Evolutionary conservation across 1,140 invertebrate species (phyloP).

Genomic region (Papilio dardanus): DNA sequence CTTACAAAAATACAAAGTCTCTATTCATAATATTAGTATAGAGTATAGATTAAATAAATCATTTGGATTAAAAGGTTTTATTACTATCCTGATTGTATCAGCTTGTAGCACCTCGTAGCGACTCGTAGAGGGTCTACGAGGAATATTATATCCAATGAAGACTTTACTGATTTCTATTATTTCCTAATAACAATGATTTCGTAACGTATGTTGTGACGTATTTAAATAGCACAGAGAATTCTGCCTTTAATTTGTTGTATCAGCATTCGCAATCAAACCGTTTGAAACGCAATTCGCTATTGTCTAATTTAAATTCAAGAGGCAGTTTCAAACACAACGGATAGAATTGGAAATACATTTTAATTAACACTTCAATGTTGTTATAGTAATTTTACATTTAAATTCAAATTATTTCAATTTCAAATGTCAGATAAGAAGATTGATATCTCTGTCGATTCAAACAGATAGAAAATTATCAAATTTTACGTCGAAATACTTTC

Average conservation of each 20-base stretch:
- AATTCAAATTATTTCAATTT: too few species aligned
- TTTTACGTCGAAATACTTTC: too few species aligned
- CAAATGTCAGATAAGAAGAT: too few species aligned
- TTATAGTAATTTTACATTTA: too few species aligned
- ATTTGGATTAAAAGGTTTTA: too few species aligned
- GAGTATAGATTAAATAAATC: too few species aligned
- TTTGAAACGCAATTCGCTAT: background rate
- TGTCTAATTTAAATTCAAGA: conserved; percentile 16
- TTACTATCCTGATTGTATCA: too few species aligned
- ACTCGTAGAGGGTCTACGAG: background rate
- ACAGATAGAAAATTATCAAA: too few species aligned
- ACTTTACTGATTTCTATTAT: too few species aligned
- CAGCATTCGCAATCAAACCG: background rate
- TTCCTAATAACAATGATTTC: background rate
- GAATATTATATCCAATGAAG: background rate
- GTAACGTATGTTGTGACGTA: background rate
- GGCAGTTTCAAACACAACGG: background rate
- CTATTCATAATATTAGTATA: too few species aligned
- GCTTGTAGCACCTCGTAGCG: background rate
- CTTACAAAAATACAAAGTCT: too few species aligned
- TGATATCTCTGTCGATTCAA: too few species aligned
- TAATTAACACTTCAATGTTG: background rate
- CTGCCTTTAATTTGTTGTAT: background rate
- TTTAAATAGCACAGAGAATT: background rate
- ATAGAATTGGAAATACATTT: conserved; percentile 1